phyloP scores from a whole-genome alignment of 53 echinoderm and acorn worm genomes.

The Echinarachnius parma region DNA sequence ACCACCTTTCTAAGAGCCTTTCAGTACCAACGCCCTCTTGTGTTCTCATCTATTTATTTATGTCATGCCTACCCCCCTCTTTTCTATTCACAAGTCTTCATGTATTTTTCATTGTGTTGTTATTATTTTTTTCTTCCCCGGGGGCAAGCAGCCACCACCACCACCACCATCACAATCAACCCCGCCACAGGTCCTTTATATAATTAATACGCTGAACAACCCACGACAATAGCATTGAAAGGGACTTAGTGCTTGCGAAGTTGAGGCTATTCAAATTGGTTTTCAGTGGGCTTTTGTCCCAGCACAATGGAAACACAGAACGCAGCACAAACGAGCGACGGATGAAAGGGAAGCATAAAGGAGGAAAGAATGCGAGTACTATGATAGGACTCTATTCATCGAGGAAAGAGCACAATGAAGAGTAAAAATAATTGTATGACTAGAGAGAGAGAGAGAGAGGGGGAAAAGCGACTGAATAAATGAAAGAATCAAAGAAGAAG shows the following conservation, averaged over 20 bases:
- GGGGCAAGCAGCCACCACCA: conserved; percentile 2
- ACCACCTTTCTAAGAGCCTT: conserved; percentile 21
- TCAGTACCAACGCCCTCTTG: conserved; percentile 41
- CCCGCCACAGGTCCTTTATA: conserved; percentile 37
- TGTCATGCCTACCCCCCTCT: conserved; percentile 32
- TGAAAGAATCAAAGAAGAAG: too few relatives aligned
- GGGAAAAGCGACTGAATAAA: too few relatives aligned
- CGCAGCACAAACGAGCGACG: conserved; percentile 2
- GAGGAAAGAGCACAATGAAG: conserved; percentile 10
- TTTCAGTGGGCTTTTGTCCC: conserved; percentile 21
- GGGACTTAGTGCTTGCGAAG: conserved; percentile 42
- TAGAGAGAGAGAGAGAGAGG: background rate
- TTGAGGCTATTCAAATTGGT: conserved; percentile 45
- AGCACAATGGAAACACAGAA: conserved; percentile 30
- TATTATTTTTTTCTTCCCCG: conserved; percentile 39
- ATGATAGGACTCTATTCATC: conserved; percentile 26
- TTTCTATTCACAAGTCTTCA: conserved; percentile 25
- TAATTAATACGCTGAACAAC: conserved; percentile 50
- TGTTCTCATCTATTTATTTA: conserved; percentile 47
- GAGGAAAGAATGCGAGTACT: conserved; percentile 25
- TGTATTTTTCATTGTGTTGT: conserved; percentile 50
- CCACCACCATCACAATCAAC: background rate
- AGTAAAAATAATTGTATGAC: conserved; percentile 1
- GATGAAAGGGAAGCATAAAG: background rate
- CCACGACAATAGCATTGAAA: conserved; percentile 32